Evolutionary conservation across 1,140 invertebrate species (phyloP), one percentile per base, ranked within the genome.

Genomic region (Armadillidium nasatum): DNA sequence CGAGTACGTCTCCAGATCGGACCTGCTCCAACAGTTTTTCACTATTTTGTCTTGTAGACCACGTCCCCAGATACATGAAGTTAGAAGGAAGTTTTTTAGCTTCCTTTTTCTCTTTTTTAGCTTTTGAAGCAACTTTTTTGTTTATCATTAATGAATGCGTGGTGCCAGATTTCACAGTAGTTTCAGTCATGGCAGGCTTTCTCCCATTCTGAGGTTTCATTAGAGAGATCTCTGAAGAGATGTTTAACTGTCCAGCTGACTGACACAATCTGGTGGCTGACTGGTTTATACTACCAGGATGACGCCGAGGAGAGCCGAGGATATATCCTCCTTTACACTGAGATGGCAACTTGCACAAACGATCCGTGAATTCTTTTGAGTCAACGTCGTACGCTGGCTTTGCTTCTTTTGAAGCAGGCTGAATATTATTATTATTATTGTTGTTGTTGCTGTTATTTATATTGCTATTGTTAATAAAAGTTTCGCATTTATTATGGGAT

Each of bases 1-100:
- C 78, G 23, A 79, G 50, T 66, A 79, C 76, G 68, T 79, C 78
- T 10, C 78, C 78, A 7, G 78, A 76, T 4, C 72, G 67, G 10
- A 79, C 75, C 68, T 74, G 74, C 10, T 74, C 73, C 72, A 79
- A 67, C 21, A 79, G 75, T 67, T 76, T 79, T 68, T 79, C 78
- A 44, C 72, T 74, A 46, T 76, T 76, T 45, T 79, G 75, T n/a
- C 75, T 50, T 10, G 78, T 79, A 43, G 73, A 79, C 78, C 78
- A 79, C 6, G 78, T 74, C 15, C 74, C 75, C 43, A 79, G 60
- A 11, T 76, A 68, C 78, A 79, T 79, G 78, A 79, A 79, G 73
- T 79, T 79, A n/a, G 78, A 79, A 21, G 78, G 75, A 50, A 45
- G 68, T 72, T 73, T 78, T 66, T 78, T 78, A 21, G 74, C 71